Evolutionary conservation across 2,888 invertebrate genomes (phyloP).

Genomic region (Leptinotarsa tumamoca): DNA sequence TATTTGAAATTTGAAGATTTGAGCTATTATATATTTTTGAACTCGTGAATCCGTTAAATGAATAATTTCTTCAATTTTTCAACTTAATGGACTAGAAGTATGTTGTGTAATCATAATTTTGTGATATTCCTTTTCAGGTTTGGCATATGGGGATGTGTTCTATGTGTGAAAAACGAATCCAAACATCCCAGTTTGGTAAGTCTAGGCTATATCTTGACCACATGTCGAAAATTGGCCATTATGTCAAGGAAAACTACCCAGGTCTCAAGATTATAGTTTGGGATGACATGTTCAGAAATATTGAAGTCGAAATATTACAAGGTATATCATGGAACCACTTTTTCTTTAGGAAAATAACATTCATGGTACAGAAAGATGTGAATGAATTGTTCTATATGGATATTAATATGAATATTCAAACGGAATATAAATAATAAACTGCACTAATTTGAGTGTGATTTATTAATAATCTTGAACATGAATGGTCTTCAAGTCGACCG

Average conservation of each 20-base stretch:
- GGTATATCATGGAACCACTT: slow-evolving; percentile 65
- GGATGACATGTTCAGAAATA: slow-evolving; percentile 87
- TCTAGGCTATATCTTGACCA: slow-evolving; percentile 77
- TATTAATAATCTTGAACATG: too few relatives aligned
- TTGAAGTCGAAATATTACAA: slow-evolving; percentile 69
- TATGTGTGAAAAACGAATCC: slow-evolving; percentile 69
- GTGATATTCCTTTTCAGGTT: slow-evolving; percentile 67
- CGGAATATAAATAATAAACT: too few relatives aligned
- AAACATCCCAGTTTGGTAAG: slow-evolving; percentile 68
- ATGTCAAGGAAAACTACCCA: slow-evolving; percentile 73
- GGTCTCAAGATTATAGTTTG: slow-evolving; percentile 79
- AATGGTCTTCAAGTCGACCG: too few relatives aligned
- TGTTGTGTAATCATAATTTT: not conserved
- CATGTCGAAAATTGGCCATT: slow-evolving; percentile 72
- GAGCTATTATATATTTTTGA: too few relatives aligned
- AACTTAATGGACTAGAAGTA: too few relatives aligned
- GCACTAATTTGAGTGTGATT: too few relatives aligned
- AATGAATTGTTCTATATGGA: too few relatives aligned
- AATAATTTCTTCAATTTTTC: too few relatives aligned
- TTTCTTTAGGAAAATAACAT: not conserved
- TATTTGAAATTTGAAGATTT: too few relatives aligned
- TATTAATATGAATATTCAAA: too few relatives aligned
- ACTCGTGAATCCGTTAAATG: too few relatives aligned
- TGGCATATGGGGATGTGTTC: slow-evolving; percentile 78
- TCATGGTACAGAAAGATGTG: too few relatives aligned